phyloP scores from a whole-genome alignment of 2,113 vertebrate species.

The Strigops habroptila region DNA sequence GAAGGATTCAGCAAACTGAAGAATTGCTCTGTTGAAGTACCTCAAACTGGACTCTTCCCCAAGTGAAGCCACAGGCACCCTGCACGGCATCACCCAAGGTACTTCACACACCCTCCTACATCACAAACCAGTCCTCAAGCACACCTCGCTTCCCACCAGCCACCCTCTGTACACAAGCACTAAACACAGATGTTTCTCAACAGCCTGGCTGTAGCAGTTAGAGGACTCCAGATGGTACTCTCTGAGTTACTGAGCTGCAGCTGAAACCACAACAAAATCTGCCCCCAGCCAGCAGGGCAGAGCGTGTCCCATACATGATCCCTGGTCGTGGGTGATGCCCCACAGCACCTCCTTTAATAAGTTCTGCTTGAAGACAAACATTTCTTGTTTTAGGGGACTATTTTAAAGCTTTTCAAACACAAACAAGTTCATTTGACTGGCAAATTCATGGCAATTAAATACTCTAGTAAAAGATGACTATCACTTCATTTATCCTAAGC shows the following conservation, averaged over 20 bases:
- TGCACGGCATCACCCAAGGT: rapidly evolving
- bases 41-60: rapidly evolving
- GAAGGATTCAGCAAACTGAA: background rate
- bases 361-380: background rate
- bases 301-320: rapidly evolving
- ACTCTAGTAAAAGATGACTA: background rate
- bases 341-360: background rate
- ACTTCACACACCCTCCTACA: background rate
- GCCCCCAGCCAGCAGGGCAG: rapidly evolving
- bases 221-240: background rate
- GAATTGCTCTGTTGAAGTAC: background rate
- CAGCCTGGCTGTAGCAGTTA: background rate
- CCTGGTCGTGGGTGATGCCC: background rate
- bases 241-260: background rate
- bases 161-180: rapidly evolving
- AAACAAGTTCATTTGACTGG: background rate
- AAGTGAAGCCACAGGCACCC: background rate
- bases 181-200: background rate
- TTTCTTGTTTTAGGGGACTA: background rate
- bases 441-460: background rate
- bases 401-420: background rate
- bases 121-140: background rate
- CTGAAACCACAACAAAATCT: background rate
- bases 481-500: background rate
- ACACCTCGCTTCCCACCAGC: background rate